Evolutionary conservation across 2,797 vertebrate genomes (phyloP).

Genomic region (Acipenser transmontanus): DNA sequence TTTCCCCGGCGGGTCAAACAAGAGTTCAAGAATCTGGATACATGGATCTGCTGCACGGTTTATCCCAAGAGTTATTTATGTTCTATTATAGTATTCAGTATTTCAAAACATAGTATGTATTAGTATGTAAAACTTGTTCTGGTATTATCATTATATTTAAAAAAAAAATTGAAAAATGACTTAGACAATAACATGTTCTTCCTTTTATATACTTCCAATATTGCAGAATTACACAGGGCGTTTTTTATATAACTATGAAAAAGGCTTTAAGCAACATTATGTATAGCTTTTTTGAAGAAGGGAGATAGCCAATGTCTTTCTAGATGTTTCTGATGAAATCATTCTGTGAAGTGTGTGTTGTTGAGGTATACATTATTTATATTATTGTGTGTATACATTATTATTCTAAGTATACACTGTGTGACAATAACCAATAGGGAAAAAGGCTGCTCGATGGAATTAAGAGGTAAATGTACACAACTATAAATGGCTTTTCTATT

Average conservation of each 20-base stretch:
- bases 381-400: conserved; percentile 9
- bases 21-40: conserved; percentile 36
- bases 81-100: conserved; percentile 28
- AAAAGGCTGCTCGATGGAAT: conserved; percentile 25
- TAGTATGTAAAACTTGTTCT: conserved; percentile 35
- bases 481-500: conserved; percentile 38
- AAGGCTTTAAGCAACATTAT: conserved; percentile 36
- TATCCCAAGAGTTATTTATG: conserved; percentile 1
- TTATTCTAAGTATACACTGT: conserved; percentile 35
- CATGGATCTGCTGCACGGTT: conserved; percentile 33
- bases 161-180: conserved; percentile 26
- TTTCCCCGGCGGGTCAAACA: conserved; percentile 28
- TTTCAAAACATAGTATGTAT: conserved; percentile 37
- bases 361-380: conserved; percentile 20
- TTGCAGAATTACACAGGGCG: conserved; percentile 29
- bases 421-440: conserved; percentile 29
- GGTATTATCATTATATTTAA: conserved; percentile 31
- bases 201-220: conserved; percentile 43
- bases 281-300: conserved; percentile 31
- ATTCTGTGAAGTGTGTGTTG: conserved; percentile 39
- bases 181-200: conserved; percentile 32
- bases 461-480: conserved; percentile 28
- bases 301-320: conserved; percentile 36
- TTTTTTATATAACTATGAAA: conserved; percentile 48
- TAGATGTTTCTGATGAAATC: conserved; percentile 37